These are phyloP conservation scores for Percopsis omiscomaycus DNA, from an alignment of 2,797 vertebrate species.

Conservation along the genomic window DNA sequence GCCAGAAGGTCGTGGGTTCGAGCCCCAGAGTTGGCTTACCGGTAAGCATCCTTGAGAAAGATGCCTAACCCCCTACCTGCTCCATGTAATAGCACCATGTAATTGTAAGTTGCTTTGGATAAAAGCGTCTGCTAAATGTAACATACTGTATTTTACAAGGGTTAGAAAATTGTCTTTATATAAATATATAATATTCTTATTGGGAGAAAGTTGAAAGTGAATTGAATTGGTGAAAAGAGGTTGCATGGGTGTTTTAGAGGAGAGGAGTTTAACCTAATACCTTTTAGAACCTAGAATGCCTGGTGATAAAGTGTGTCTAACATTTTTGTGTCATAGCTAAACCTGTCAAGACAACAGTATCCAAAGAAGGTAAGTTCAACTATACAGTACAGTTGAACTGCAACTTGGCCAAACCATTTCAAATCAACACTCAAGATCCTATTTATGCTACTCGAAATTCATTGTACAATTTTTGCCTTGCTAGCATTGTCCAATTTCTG, in stretches of 20 bases:
- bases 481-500: background rate
- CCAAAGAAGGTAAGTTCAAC: slow-evolving; percentile 16
- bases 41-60: too few relatives aligned
- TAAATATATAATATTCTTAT: background rate
- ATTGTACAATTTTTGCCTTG: background rate
- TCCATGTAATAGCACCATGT: too few relatives aligned
- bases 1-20: too few relatives aligned
- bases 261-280: too few relatives aligned
- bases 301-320: background rate
- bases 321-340: slow-evolving; percentile 13
- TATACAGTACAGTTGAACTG: background rate
- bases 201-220: background rate
- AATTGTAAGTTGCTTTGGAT: too few relatives aligned
- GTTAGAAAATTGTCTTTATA: background rate
- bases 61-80: too few relatives aligned
- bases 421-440: background rate
- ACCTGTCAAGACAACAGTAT: slow-evolving; percentile 10
- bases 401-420: background rate
- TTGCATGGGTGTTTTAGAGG: too few relatives aligned
- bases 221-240: too few relatives aligned
- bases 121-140: too few relatives aligned
- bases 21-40: too few relatives aligned
- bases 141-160: background rate
- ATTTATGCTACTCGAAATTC: background rate
- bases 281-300: background rate